A percentile compares a stretch with the other conserved stretches of the same genome.
These are phyloP conservation scores for Gambusia affinis DNA, from an alignment of 2,113 vertebrate species.

Conservation along the genomic window DNA sequence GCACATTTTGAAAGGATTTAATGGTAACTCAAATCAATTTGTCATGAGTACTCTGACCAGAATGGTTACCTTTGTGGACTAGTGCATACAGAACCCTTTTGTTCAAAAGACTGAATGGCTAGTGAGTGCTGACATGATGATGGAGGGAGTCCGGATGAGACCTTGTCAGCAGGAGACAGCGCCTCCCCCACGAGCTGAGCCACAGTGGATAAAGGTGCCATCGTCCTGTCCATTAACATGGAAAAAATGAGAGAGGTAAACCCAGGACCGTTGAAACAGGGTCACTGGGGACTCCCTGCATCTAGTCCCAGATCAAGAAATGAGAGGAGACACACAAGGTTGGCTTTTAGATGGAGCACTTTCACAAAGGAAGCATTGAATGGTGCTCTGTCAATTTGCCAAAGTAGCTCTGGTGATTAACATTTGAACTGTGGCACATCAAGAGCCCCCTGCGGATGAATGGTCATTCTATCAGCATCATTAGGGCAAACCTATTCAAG, in stretches of 20 bases:
- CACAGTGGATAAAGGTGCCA: conserved; percentile 48
- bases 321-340: conserved; percentile 60
- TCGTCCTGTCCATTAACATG: conserved; percentile 52
- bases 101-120: conserved; percentile 61
- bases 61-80: conserved; percentile 45
- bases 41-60: conserved; percentile 23
- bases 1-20: background rate
- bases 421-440: conserved; percentile 78
- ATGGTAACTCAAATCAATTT: background rate
- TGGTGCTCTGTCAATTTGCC: conserved; percentile 77
- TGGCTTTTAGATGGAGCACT: conserved; percentile 59
- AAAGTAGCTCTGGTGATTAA: conserved; percentile 78
- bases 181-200: conserved; percentile 38
- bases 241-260: conserved; percentile 47
- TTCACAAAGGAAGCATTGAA: conserved; percentile 69
- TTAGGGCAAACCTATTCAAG: conserved; percentile 73
- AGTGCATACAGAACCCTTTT: conserved; percentile 63
- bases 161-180: conserved; percentile 50
- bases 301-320: conserved; percentile 49
- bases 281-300: conserved; percentile 61
- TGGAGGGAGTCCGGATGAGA: conserved; percentile 74
- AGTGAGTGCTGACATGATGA: conserved; percentile 75
- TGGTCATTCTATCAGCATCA: conserved; percentile 76
- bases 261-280: conserved; percentile 67
- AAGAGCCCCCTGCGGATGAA: conserved; percentile 76